Base-by-base conservation (phyloP, 2,888 invertebrate genomes). In the Mamestra brassicae region DNA sequence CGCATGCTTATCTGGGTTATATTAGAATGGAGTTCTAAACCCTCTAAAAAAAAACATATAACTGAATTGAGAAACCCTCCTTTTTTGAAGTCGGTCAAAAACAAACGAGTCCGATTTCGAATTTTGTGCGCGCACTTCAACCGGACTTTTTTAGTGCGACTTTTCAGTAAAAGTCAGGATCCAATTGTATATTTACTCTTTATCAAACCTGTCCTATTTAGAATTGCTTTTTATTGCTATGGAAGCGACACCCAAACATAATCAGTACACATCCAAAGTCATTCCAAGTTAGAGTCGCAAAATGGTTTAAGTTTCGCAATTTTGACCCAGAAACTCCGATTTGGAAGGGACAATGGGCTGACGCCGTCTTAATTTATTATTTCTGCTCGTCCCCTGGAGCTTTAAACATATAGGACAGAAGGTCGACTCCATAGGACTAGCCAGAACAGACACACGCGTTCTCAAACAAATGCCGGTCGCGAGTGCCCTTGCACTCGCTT, bases 281-380 rank as follows among this genome's bases (percentile, higher is more conserved):
- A 26, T 64, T 86, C 10, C 15, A 79, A 84, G 52, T 76, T 65
- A 10, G 17, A 62, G 57, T 64, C 38, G 13, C 45, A 52, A 65
- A 78, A 78, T 36, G 72, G 60, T 17, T 52, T 13, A 86, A 85
- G 76, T 85, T 85, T 63, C 11, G 61, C 75, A 63, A 74, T 80
- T 80, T 74, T 34, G 50, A 15, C 11, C 17, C 66, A 42, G 78
- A 81, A 76, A 71, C 74, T 81, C 55, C 45, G 71, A 86, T 71
- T 85, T 66, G 17, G 15, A n/a, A 57, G 73, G 70, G 70, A 81
- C 77, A 66, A 58, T 64, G 74, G 76, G 65, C 13, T 38, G 55
- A n/a, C 38, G 17, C 42, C 34, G 15, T 60, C 63, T 61, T 69
- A 84, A 84, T 84, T 81, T 74, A 81, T 86, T 76, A 86, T 81